Evolutionary conservation across 1,140 invertebrate species (phyloP), one percentile per base, ranked within the genome.

Genomic region (Drosophila nigromelanica): DNA sequence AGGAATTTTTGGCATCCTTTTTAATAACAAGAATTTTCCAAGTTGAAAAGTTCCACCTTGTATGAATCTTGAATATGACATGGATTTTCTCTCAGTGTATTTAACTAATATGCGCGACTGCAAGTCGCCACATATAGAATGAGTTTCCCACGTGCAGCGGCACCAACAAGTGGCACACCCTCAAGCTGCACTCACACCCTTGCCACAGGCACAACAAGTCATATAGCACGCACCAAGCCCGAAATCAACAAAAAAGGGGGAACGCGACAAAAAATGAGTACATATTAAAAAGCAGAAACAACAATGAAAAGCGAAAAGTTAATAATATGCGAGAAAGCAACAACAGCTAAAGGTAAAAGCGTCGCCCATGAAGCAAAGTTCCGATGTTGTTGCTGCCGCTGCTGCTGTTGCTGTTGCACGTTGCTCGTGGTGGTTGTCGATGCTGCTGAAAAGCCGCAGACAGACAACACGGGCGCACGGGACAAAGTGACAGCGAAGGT

Each of bases 81-180:
- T 5, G 27, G 5, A 0, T 35, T 35, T 35, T 35, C 30, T 35
- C 33, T 10, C 0, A 10, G 33, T 35, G 33, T 35, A 35, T 35
- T 8, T 8, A 35, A 35, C 33, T 35, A 7, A 7, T 33, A 8
- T 35, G 33, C 6, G 6, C 8, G 33, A 45, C 48, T 60, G 37
- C 48, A 73, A 67, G 55, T 61, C 50, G 51, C 62, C 80, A 58
- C 73, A 63, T 18, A 15, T 12, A 15, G 11, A 35, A 64, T 61
- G 45, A 56, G 43, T 68, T 85, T 86, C 81, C 81, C 81, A 85
- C 81, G 82, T 87, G 82, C 69, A 75, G 35, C 37, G 68, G 58
- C 60, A 67, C 40, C 82, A 87, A 87, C 83, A 89, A 89, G 82
- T 87, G 83, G 68, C 81, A 67, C 81, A 85, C 81, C 78, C 81